Evolutionary conservation across 2,113 vertebrate species (phyloP).

Genomic region (Semnornis frantzii): DNA sequence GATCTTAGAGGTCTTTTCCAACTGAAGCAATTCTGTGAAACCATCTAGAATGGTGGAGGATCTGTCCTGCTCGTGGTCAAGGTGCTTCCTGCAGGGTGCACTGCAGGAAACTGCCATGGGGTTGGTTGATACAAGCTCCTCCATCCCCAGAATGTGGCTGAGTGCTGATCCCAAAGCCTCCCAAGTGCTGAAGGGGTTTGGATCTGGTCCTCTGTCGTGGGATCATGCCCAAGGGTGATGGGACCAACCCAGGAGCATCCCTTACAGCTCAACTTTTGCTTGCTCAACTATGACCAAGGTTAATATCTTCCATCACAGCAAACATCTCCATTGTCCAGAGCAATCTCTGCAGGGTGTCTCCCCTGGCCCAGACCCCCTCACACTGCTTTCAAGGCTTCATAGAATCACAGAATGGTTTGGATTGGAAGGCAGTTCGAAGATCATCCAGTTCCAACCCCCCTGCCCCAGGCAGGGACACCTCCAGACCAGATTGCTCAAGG

Average conservation of each 20-base stretch:
- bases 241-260: background rate
- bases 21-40: no score
- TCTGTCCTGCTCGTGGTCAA: rapidly evolving
- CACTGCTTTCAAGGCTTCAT: background rate
- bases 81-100: background rate
- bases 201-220: rapidly evolving
- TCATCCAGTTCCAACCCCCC: no score
- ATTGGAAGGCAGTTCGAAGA: no score
- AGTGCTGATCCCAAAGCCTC: background rate
- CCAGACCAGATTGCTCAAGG: no score
- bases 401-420: no score
- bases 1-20: no score
- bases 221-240: background rate
- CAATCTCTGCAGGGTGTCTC: rapidly evolving
- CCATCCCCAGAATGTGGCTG: background rate
- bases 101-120: background rate
- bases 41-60: rapidly evolving
- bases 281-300: rapidly evolving
- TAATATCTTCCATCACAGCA: rapidly evolving
- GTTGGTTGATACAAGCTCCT: rapidly evolving
- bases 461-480: no score
- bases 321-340: rapidly evolving
- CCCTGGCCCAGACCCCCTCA: rapidly evolving
- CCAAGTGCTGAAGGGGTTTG: background rate
- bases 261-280: background rate